Conservation (phyloP, 2,797 vertebrate genomes). For the Vespertilio murinus region DNA sequence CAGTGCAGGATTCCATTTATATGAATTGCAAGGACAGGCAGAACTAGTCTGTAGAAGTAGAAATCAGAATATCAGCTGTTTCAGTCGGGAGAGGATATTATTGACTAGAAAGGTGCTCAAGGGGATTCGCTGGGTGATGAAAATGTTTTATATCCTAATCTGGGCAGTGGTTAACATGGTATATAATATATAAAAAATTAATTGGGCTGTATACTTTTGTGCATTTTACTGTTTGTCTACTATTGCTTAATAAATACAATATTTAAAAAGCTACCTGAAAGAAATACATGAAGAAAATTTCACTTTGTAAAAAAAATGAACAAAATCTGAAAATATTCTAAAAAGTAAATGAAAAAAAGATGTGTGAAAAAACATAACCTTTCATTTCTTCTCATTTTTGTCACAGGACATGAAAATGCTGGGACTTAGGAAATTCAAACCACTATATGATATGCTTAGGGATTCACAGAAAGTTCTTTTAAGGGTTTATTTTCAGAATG, state of each 20-base stretch:
- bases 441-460: not conserved
- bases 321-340: not conserved
- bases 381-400: constrained; percentile 46
- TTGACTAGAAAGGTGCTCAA: constrained; percentile 32
- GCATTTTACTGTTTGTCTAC: constrained; percentile 61
- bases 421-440: constrained; percentile 14
- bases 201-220: constrained; percentile 36
- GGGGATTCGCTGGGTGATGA: constrained; percentile 21
- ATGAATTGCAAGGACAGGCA: constrained; percentile 49
- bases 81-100: not conserved
- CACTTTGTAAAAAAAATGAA: not conserved
- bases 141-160: constrained; percentile 66
- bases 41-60: not conserved
- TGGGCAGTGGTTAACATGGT: constrained; percentile 55
- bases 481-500: constrained; percentile 41
- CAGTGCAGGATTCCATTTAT: not conserved
- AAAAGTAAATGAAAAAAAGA: constrained; percentile 2
- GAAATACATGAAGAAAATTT: constrained; percentile 35
- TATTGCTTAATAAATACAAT: constrained; percentile 57
- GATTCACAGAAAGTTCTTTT: not conserved
- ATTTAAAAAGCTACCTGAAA: constrained; percentile 46
- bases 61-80: constrained; percentile 15
- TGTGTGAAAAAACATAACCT: constrained; percentile 24
- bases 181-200: constrained; percentile 58
- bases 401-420: constrained; percentile 2